Evolutionary conservation across 2,797 vertebrate genomes (phyloP), one percentile per base, ranked within the genome.

Genomic region (Miichthys miiuy): DNA sequence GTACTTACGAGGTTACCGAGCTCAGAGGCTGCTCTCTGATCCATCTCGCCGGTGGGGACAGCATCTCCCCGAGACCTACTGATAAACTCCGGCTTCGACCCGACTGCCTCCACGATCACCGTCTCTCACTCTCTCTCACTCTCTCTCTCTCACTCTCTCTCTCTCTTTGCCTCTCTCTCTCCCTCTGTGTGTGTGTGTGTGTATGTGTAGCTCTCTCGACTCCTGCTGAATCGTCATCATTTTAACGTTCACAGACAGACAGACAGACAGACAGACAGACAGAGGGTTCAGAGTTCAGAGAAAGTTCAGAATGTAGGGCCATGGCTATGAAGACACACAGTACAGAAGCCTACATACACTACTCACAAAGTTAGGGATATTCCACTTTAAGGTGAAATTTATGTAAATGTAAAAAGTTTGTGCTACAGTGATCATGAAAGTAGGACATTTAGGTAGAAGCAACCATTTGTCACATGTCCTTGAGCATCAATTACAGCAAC

Each of bases 1-100:
- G 34, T 38, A 90, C 91, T 91, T 82, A 91, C 91, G 73, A 72
- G 54, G 57, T 71, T 16, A 70, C 21, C 14, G 63, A 70, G 68
- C 66, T 75, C 34, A 79, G 41, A 62, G 55, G 70, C 21, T 77
- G 72, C 4, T 83, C 69, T 72, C 46, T 79, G 42, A 46, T 80
- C 75, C 85, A 74, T 81, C 73, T 86, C 65, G 64, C 77, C 34
- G 51, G 60, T 38, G 76, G 66, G 67, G 72, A 63, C 70, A 71
- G 64, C 91, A 89, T 92, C 77, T 78, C 69, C 46, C 41, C 20
- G 5, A 44, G 61, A 79, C 56, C 21, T 38, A 65, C 52, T 2
- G 10, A 11, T 10, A 52, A 42, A 57, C 12, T 72, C 55, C 52
- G 3, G 64, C 27, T 68, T 17, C 76, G 50, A 21, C 47, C 20